phyloP scores from a whole-genome alignment of 2,113 vertebrate species.

The Nasalis larvatus region DNA sequence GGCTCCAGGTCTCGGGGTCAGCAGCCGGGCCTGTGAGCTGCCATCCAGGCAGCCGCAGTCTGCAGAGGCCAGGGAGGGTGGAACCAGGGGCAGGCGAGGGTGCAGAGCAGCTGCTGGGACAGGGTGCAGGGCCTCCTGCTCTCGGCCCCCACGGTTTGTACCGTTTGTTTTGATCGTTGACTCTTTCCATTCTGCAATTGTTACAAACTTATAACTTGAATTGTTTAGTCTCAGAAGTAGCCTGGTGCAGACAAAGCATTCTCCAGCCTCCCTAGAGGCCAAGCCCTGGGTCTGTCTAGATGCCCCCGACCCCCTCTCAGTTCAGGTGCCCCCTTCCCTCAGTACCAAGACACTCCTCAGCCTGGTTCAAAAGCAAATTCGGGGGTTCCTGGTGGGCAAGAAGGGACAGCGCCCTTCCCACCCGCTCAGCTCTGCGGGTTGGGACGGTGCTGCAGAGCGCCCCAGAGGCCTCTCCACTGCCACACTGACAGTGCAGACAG shows the following conservation, averaged over 20 bases:
- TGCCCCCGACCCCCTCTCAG: not conserved
- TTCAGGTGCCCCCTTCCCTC: not conserved
- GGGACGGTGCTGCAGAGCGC: too few relatives aligned
- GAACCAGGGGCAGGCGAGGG: not conserved
- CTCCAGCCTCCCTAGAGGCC: not conserved
- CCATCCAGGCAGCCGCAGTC: too few relatives aligned
- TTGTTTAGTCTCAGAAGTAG: not conserved
- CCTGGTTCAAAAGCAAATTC: not conserved
- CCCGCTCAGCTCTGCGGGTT: not conserved
- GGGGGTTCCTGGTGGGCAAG: not conserved
- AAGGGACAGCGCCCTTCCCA: not conserved
- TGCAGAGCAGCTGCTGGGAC: not conserved
- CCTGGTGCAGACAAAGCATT: not conserved
- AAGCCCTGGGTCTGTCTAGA: not conserved
- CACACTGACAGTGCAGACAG: too few relatives aligned
- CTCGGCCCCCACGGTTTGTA: not conserved
- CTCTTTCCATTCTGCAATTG: not conserved
- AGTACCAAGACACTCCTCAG: too few relatives aligned
- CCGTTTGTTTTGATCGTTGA: too few relatives aligned
- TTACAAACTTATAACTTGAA: not conserved
- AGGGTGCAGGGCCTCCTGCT: not conserved
- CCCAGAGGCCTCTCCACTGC: not conserved
- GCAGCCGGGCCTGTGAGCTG: not conserved
- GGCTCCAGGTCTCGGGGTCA: not conserved
- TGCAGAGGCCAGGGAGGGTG: too few relatives aligned